Evolutionary conservation across 2,113 vertebrate species (phyloP).

Genomic region (Oryzias melastigma): DNA sequence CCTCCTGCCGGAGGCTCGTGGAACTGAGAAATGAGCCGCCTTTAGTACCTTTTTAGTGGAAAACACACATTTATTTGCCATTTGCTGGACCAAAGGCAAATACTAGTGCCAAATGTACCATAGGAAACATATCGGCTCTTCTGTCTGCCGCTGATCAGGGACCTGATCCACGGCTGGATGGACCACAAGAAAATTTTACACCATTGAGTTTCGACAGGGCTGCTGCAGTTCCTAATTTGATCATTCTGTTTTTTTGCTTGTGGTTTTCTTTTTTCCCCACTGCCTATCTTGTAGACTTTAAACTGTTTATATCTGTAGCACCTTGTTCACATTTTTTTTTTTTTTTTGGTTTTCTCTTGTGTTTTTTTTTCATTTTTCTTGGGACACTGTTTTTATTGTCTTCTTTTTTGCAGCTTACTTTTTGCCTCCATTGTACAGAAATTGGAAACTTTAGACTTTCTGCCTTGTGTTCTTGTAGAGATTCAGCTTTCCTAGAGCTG

Average conservation of each 20-base stretch:
- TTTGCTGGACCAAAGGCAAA: constrained; percentile 99
- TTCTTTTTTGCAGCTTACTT: constrained; percentile 26
- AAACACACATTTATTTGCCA: constrained; percentile 90
- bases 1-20: constrained; percentile 54
- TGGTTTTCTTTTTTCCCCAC: constrained; percentile 17
- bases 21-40: constrained; percentile 56
- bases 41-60: constrained; percentile 58
- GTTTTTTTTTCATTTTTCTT: constrained; percentile 4
- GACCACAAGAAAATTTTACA: constrained; percentile 41
- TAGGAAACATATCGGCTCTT: constrained; percentile 81
- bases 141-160: constrained; percentile 43
- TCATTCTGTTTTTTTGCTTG: constrained; percentile 16
- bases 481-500: constrained; percentile 47
- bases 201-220: constrained; percentile 50
- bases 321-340: constrained; percentile 13
- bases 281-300: constrained; percentile 29
- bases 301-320: constrained; percentile 29
- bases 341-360: neutral
- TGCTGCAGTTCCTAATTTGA: constrained; percentile 58
- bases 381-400: constrained; percentile 12
- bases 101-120: constrained; percentile 97
- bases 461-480: constrained; percentile 72
- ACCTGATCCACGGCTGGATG: constrained; percentile 40
- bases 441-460: constrained; percentile 50
- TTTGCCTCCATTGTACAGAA: constrained; percentile 59